Evolutionary conservation across 2,113 vertebrate genomes (phyloP).

Genomic region (Irena cyanogastra): DNA sequence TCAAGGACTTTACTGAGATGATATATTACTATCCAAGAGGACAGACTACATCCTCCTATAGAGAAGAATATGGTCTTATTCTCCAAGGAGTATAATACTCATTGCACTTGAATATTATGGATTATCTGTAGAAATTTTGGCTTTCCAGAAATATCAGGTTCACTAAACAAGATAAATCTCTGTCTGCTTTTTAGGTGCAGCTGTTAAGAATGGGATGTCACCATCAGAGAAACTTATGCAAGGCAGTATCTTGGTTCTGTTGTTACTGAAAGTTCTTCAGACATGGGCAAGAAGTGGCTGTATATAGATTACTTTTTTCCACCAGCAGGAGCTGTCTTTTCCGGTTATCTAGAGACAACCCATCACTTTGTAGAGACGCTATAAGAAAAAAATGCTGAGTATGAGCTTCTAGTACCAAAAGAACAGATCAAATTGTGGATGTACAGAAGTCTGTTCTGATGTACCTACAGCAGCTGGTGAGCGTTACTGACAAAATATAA

Average conservation of each 20-base stretch:
- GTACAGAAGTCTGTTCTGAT: not conserved
- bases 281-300: not conserved
- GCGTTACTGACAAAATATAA: not conserved
- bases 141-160: not conserved
- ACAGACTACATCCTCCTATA: not conserved
- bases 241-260: not conserved
- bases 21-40: not conserved
- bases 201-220: not conserved
- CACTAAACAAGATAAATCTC: not conserved
- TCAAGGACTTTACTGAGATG: not conserved
- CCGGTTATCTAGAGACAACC: not conserved
- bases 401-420: not conserved
- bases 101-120: not conserved
- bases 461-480: not conserved
- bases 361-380: not conserved
- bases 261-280: not conserved
- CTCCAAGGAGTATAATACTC: not conserved
- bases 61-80: not conserved
- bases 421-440: not conserved
- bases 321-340: not conserved
- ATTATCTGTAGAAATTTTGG: not conserved
- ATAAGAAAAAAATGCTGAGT: not conserved
- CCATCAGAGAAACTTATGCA: not conserved
- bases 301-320: not conserved
- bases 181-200: not conserved